These are phyloP conservation scores for Ryuthela nishihirai DNA, from an alignment of 2,888 invertebrate species.

Conservation along the genomic window DNA sequence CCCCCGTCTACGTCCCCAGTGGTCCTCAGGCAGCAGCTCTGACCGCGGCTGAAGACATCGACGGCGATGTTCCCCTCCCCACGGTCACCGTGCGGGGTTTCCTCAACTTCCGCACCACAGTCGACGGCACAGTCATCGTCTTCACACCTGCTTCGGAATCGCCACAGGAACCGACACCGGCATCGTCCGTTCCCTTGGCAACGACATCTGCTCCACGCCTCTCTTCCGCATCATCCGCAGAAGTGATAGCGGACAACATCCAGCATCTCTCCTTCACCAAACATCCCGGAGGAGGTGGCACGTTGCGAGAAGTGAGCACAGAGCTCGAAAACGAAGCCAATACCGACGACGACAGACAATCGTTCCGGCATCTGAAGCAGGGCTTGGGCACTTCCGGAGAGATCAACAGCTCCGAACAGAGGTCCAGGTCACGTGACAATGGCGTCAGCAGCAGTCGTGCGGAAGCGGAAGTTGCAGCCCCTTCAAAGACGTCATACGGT, in stretches of 20 bases:
- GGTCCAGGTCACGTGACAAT: background rate
- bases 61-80: constrained; percentile 53
- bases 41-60: constrained; percentile 46
- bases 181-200: background rate
- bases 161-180: constrained; percentile 10
- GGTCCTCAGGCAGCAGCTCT: constrained; percentile 18
- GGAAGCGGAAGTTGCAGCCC: no score
- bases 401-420: background rate
- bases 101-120: constrained; percentile 87
- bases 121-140: constrained; percentile 90
- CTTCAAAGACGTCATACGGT: no score
- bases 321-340: constrained; percentile 31
- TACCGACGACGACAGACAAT: constrained; percentile 31
- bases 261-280: constrained; percentile 18
- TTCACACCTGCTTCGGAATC: constrained; percentile 65
- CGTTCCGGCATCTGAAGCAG: constrained; percentile 25
- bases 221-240: constrained; percentile 4
- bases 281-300: background rate
- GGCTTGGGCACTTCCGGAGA: constrained; percentile 8
- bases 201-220: background rate
- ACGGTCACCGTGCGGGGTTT: constrained; percentile 93
- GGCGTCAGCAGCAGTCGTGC: background rate
- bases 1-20: constrained; percentile 33
- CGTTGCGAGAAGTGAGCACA: constrained; percentile 3
- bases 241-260: constrained; percentile 19